Evolutionary conservation across 1,140 invertebrate species (phyloP), one percentile per base, ranked within the genome.

Genomic region (Aphidius ervi): DNA sequence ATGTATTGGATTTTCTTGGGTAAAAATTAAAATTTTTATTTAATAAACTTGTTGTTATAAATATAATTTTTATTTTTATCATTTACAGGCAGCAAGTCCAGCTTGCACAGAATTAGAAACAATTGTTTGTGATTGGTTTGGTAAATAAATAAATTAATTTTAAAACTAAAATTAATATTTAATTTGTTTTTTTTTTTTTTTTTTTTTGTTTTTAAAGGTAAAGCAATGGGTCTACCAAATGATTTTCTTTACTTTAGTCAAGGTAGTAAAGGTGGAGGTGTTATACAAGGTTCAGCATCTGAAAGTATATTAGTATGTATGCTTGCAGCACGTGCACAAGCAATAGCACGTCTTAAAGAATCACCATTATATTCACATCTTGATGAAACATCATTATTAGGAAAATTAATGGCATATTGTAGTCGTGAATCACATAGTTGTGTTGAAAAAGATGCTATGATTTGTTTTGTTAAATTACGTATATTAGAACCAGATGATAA

Each of bases 401-500:
- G 95, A 9, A 98, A 97, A 81, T 82, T 99, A 43, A 98, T 99
- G 83, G 97, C 95, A 7, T 94, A 93, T 70, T 93, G 90, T 78
- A 92, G 87, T 46, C 91, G 92, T 70, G 92, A 99, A 83, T 93
- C 97, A 37, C 98, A 99, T 78, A 98, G 95, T n/a, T 98, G 94
- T 74, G 96, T 99, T 7, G 97, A 99, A 81, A 99, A 99, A 77
- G 95, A 95, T 9, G 97, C 96, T 0, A 99, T 99, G 95, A 99
- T 99, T 67, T 91, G 89, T 66, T 97, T 99, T 72, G 96, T 99
- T 1, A 99, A 99, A 75, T 81, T 99, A 59, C 82, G 97, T 61
- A 98, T 99, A 71, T 82, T 99, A 40, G 96, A 99, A 72, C 94
- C 97, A 0, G 97, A 99, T 76, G 91, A 95, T 59, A 89, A 95